Percentiles rank a stretch among this genome's conserved stretches.
Evolutionary conservation across 1,140 invertebrate genomes (phyloP).

Genomic region (Drosophila guanche): DNA sequence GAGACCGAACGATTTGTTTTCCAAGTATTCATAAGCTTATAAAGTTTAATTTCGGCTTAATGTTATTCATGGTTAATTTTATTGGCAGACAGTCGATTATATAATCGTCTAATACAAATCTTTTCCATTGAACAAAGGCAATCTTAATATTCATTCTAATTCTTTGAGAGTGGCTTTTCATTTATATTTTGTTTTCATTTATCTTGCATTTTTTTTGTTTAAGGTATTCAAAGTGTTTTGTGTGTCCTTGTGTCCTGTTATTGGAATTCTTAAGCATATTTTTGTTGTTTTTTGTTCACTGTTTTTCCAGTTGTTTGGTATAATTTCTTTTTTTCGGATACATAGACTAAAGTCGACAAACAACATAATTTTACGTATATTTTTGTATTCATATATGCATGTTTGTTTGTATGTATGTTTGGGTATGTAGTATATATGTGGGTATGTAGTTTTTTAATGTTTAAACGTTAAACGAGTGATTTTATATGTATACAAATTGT

Average conservation of each 20-base stretch:
- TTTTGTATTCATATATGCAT: not conserved
- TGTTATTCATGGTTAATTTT: slow-evolving; percentile 37
- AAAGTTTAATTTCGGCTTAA: slow-evolving; percentile 37
- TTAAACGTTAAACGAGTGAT: too few species aligned
- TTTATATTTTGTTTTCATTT: slow-evolving; percentile 24
- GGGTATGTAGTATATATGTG: slow-evolving; percentile 4
- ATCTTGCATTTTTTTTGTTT: not conserved
- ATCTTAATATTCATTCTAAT: slow-evolving; percentile 47
- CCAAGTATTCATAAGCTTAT: slow-evolving; percentile 46
- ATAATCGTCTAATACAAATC: slow-evolving; percentile 40
- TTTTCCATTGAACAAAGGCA: slow-evolving; percentile 31
- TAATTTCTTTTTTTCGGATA: slow-evolving; percentile 10
- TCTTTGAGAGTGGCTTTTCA: slow-evolving; percentile 29
- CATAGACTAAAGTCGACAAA: slow-evolving; percentile 26
- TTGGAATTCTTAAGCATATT: slow-evolving; percentile 23
- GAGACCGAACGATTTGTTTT: slow-evolving; percentile 48
- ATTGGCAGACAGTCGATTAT: slow-evolving; percentile 51
- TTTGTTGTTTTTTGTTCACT: not conserved
- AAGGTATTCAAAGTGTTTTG: not conserved
- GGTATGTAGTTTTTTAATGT: too few species aligned
- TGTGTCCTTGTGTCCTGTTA: too few species aligned
- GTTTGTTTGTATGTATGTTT: slow-evolving; percentile 8
- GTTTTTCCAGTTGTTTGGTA: slow-evolving; percentile 5
- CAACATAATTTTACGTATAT: slow-evolving; percentile 29
- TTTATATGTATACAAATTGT: too few species aligned